Conservation (phyloP, 1,140 invertebrate species). For the Cydia strobilella region DNA sequence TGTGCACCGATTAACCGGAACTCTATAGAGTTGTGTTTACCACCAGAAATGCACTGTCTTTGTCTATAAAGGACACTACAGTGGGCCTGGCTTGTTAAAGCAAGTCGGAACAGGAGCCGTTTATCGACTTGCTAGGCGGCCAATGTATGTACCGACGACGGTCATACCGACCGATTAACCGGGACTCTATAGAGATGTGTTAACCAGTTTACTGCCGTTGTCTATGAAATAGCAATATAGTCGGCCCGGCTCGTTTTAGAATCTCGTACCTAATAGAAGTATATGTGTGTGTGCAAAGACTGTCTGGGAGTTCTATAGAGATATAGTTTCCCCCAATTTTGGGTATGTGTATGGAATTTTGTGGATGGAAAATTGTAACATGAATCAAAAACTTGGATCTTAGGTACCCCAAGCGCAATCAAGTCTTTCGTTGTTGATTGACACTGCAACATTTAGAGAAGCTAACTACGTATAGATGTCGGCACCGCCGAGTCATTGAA, state of each 20-base stretch:
- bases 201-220: not conserved
- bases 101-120: conserved; percentile 40
- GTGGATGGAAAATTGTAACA: too few species aligned
- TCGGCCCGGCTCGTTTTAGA: not conserved
- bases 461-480: too few species aligned
- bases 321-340: too few species aligned
- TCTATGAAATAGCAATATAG: not conserved
- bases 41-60: not conserved
- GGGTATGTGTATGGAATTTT: too few species aligned
- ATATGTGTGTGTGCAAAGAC: too few species aligned
- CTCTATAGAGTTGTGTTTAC: not conserved
- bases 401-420: too few species aligned
- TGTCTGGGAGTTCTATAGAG: too few species aligned
- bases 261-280: too few species aligned
- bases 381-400: too few species aligned
- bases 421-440: too few species aligned
- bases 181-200: conserved; percentile 47
- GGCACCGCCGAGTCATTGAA: conserved; percentile 51
- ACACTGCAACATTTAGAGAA: too few species aligned
- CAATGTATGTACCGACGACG: conserved; percentile 48
- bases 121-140: conserved; percentile 53
- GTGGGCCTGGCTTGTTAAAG: not conserved
- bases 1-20: not conserved
- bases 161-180: too few species aligned
- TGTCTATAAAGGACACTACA: not conserved